Percentiles rank a stretch among this genome's conserved stretches.
Conservation (phyloP, 2,888 invertebrate genomes). For the Drosophila leonis region DNA sequence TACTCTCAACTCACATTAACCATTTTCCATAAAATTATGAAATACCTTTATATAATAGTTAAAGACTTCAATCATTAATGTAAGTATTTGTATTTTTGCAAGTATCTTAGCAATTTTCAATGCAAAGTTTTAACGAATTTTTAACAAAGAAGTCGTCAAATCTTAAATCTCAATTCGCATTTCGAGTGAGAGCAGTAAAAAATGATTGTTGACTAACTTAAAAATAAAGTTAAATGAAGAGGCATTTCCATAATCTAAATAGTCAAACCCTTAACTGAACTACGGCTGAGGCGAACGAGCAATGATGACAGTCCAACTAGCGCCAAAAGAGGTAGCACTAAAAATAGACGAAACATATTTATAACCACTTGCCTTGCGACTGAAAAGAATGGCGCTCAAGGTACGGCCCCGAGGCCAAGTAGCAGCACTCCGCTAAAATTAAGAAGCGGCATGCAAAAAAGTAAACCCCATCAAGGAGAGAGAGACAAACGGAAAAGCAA, state of each 20-base stretch:
- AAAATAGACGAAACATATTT: constrained; percentile 70
- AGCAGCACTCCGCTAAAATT: constrained; percentile 34
- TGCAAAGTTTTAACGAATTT: too few relatives aligned
- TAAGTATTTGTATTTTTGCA: too few relatives aligned
- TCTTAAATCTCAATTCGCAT: constrained; percentile 28
- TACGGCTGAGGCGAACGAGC: constrained; percentile 13
- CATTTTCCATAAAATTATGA: too few relatives aligned
- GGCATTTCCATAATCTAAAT: constrained; percentile 44
- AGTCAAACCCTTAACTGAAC: constrained; percentile 18
- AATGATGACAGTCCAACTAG: constrained; percentile 45
- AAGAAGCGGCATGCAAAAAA: constrained; percentile 32
- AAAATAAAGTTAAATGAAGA: constrained; percentile 17
- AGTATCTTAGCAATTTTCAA: too few relatives aligned
- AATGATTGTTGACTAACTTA: constrained; percentile 1
- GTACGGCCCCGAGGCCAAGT: constrained; percentile 40
- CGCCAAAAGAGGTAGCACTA: constrained; percentile 36
- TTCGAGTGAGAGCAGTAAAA: not conserved
- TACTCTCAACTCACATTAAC: too few relatives aligned
- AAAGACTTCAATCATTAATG: too few relatives aligned
- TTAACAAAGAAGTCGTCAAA: not conserved
- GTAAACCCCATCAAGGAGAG: not conserved
- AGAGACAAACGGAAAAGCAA: constrained; percentile 67
- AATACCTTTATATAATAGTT: too few relatives aligned
- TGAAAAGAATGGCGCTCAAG: constrained; percentile 50
- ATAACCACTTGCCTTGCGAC: constrained; percentile 42